Conservation (phyloP, 1,140 invertebrate genomes). For the Drosophila chauvacae region DNA sequence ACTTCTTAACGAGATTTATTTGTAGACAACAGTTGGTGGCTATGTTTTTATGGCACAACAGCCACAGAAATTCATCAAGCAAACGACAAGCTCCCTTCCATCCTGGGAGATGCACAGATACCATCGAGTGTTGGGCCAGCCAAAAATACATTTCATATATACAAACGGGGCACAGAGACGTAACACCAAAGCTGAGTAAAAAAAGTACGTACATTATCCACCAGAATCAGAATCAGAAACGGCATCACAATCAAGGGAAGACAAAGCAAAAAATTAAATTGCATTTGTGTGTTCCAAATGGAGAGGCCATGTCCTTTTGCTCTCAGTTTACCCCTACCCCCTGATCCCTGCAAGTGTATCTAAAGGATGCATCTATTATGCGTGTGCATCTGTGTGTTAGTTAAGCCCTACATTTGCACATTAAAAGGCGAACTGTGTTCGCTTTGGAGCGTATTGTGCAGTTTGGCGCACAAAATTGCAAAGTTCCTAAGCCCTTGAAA, state of each 20-base stretch:
- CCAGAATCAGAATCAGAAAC: constrained; percentile 40
- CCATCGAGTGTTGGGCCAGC: constrained; percentile 53
- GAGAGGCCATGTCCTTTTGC: constrained; percentile 36
- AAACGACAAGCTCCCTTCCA: constrained; percentile 61
- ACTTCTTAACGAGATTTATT: constrained; percentile 80
- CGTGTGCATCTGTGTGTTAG: constrained; percentile 69
- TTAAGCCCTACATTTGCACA: constrained; percentile 81
- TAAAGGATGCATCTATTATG: constrained; percentile 71
- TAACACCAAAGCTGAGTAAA: constrained; percentile 60
- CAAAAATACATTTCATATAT: constrained; percentile 82
- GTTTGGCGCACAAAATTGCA: constrained; percentile 52
- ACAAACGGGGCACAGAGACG: constrained; percentile 30
- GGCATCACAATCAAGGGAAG: constrained; percentile 34
- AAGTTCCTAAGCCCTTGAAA: constrained; percentile 70
- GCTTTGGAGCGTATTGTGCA: constrained; percentile 50
- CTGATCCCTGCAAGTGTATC: constrained; percentile 35
- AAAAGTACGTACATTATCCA: constrained; percentile 49
- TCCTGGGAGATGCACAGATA: constrained; percentile 58
- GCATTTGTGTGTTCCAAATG: constrained; percentile 75
- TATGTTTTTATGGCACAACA: constrained; percentile 75
- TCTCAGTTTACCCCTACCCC: background rate
- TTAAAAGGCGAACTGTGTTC: constrained; percentile 81
- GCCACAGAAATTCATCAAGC: constrained; percentile 73
- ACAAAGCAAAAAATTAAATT: constrained; percentile 75
- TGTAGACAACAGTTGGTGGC: constrained; percentile 81